Base-by-base conservation (phyloP, 2,797 vertebrate genomes). In the Pyrrhura leucotis region DNA sequence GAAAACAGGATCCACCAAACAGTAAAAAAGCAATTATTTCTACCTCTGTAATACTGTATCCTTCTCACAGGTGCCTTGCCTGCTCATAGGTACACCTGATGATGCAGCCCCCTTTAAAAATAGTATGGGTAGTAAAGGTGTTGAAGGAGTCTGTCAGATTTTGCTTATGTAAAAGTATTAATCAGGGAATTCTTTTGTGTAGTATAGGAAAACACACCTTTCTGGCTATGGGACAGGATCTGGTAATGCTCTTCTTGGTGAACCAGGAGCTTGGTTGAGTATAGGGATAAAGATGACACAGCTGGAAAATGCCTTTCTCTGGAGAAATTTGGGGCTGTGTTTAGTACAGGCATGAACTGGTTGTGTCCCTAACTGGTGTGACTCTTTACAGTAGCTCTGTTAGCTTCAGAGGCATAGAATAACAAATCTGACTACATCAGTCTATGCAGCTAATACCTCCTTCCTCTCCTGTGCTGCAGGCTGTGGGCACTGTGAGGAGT, bases 191-290 rank as follows among this genome's bases (percentile, higher is more conserved):
- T 21, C 8, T 28, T 56, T 35, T 25, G 6, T 16, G 61, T 65
- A 19, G 5, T 53, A 2, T 17, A 48, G 35, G 28, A 22, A 66
- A 85, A 42, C 0, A 0, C n/a, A 21, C 6, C 5, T 42, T 53
- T 90, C 37, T 88, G 39, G 19, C 22, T 7, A 7, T 33, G 6
- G 7, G 12, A 12, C 66, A 42, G 54, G 68, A 65, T 20, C 7
- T 58, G 8, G 23, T 45, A 35, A 37, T 58, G n/a, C 7, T 89
- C 68, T 89, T 73, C 16, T 47, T 81, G 33, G 1, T 12, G 54
- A 90, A 37, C 9, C 40, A 37, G 53, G 6, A 68, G 6, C 11
- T 85, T 45, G 21, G 3, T 17, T 78, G 47, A 3, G 21, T 86
- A 37, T 12, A 74, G 58, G n/a, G 42, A 20, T 48, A 28, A 81